Evolutionary conservation across 1,140 invertebrate genomes (phyloP).

Genomic region (Neotoxoptera formosana): DNA sequence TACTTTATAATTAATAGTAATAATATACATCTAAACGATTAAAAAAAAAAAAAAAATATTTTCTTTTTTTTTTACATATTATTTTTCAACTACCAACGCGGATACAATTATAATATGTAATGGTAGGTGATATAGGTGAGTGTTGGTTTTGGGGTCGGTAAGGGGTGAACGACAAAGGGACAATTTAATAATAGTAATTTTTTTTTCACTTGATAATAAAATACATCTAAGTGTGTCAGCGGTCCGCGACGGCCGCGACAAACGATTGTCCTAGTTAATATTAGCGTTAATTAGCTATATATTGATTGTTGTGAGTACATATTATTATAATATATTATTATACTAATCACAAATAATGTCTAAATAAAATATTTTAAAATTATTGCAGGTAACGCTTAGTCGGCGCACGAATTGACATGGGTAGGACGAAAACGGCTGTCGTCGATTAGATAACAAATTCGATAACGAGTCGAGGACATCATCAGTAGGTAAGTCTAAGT

Average conservation of each 20-base stretch:
- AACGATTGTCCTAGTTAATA: constrained; percentile 55
- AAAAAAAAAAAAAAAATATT: constrained; percentile 22
- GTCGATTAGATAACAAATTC: constrained; percentile 56
- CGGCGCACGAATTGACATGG: constrained; percentile 54
- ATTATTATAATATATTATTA: not conserved
- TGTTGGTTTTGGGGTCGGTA: not conserved
- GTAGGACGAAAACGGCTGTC: constrained; percentile 54
- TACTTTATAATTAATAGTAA: constrained; percentile 28
- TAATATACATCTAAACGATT: constrained; percentile 45
- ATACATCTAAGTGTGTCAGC: constrained; percentile 42
- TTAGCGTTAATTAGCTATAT: constrained; percentile 32
- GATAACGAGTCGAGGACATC: constrained; percentile 39
- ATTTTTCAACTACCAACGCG: constrained; percentile 9
- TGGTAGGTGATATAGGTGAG: not conserved
- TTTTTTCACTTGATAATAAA: constrained; percentile 25
- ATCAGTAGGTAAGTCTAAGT: constrained; percentile 47
- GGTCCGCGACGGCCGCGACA: not conserved
- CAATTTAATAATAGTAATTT: not conserved
- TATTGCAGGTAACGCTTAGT: constrained; percentile 54
- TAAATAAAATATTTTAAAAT: constrained; percentile 52
- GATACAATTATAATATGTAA: not conserved
- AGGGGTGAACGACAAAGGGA: not conserved
- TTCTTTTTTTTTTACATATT: not conserved
- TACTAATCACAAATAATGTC: constrained; percentile 38
- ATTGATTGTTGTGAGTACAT: constrained; percentile 39